Base-by-base conservation (phyloP, 2,797 vertebrate genomes). In the Myiotriccus ornatus region DNA sequence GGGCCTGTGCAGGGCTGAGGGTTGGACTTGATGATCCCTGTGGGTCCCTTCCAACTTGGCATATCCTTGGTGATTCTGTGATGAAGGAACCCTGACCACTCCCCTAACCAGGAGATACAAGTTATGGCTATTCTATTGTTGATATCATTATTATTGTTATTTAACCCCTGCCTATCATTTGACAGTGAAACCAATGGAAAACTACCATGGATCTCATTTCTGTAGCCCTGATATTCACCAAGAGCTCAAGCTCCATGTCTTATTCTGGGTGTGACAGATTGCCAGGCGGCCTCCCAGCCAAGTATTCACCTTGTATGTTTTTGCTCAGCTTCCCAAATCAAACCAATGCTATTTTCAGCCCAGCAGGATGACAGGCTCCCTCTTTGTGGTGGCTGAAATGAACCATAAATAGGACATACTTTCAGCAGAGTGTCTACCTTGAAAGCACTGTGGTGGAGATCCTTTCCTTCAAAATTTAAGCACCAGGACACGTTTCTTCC, bases 391-490 rank as follows among this genome's bases (percentile, higher is more conserved):
- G 52, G 35, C 32, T 71, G 39, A 78, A 82, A 44, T 12, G 1
- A 69, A 56, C n/a, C 0, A 0, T 34, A 25, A 28, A 32, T n/a
- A 50, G 62, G 53, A 43, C 7, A 14, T 3, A 25, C 6, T 5
- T 28, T 28, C 9, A 55, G 15, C 3, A 49, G 28, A 39, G 13
- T 7, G 8, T 37, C 37, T 37, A 37, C 37, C 37, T 37, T 37
- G 27, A 84, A 70, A 74, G 13, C 35, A 28, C 7, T 12, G 16
- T 20, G 23, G 22, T 56, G 3, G 47, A 84, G 18, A 63, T 23
- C 2, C 23, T 78, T 57, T 62, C 46, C 43, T 62, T 37, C 27
- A 16, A 0, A 57, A 60, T 81, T 90, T n/a, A 57, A 74, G 14
- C 41, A 20, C 7, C 17, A 28, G 22, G 34, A 43, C 8, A 47